Percentiles rank a stretch among this genome's conserved stretches.
These are phyloP conservation scores for Bagarius yarrelli DNA, from an alignment of 2,113 vertebrate genomes.

Conservation along the genomic window DNA sequence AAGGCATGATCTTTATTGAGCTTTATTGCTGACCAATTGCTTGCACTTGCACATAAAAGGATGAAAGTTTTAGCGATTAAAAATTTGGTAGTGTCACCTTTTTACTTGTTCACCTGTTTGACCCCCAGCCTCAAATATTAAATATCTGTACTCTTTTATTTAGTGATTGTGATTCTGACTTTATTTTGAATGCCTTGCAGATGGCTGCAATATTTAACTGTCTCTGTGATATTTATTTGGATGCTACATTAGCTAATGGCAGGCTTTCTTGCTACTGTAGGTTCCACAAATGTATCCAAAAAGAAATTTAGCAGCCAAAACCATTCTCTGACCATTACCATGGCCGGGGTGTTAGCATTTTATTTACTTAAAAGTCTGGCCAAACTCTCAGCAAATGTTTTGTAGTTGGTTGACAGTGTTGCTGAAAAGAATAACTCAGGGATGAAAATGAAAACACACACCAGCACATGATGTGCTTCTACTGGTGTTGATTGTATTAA, in stretches of 20 bases:
- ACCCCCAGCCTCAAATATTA: not conserved
- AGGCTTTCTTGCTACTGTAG: not conserved
- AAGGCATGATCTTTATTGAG: not conserved
- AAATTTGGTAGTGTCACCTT: not conserved
- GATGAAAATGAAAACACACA: not conserved
- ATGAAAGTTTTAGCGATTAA: not conserved
- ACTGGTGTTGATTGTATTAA: not conserved
- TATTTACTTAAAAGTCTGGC: constrained; percentile 28
- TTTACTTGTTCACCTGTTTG: too few species aligned
- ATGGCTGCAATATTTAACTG: constrained; percentile 18
- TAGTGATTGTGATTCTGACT: not conserved
- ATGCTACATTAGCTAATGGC: constrained; percentile 15
- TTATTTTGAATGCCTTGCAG: constrained; percentile 12
- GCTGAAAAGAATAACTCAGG: not conserved
- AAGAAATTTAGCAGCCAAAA: constrained; percentile 29
- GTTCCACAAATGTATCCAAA: constrained; percentile 42
- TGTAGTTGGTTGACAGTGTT: constrained; percentile 24
- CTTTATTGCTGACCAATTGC: not conserved
- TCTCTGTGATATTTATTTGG: constrained; percentile 34
- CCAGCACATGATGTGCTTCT: not conserved
- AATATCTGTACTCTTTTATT: not conserved
- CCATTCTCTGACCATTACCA: constrained; percentile 45
- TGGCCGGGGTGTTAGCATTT: constrained; percentile 39
- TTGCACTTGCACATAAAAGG: not conserved
- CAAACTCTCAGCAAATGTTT: constrained; percentile 40